Conservation (phyloP, 1,140 invertebrate species). For the Thaumetopoea pityocampa region DNA sequence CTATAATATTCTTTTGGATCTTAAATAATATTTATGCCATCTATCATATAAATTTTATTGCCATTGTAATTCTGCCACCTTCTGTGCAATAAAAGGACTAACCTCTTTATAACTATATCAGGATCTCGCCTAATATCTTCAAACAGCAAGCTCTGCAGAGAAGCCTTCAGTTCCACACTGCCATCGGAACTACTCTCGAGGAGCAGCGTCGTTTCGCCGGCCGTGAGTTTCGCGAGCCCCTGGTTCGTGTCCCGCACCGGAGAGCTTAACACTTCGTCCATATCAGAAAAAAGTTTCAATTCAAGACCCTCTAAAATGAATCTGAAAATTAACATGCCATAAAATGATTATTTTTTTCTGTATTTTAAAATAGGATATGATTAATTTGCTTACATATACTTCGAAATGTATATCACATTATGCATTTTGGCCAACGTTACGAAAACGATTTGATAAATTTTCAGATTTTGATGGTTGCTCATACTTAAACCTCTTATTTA, state of each 20-base stretch:
- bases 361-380: slow-evolving; percentile 1
- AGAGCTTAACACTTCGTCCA: slow-evolving; percentile 85
- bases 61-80: no score
- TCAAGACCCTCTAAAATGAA: slow-evolving; percentile 82
- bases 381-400: not conserved
- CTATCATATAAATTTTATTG: no score
- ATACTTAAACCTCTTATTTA: no score
- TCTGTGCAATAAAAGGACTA: no score
- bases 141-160: slow-evolving; percentile 81
- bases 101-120: slow-evolving; percentile 81
- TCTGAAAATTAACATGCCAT: slow-evolving; percentile 47
- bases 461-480: no score
- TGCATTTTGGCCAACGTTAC: no score
- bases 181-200: slow-evolving; percentile 83
- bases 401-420: no score
- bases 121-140: slow-evolving; percentile 85
- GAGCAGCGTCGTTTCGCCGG: slow-evolving; percentile 81
- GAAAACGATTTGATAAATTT: no score
- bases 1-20: no score
- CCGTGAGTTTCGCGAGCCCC: slow-evolving; percentile 82
- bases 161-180: slow-evolving; percentile 83
- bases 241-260: slow-evolving; percentile 84
- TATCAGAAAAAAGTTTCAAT: slow-evolving; percentile 83
- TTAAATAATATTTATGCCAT: no score
- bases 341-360: not conserved